Conservation (phyloP, 1,140 invertebrate species). For the Monochamus saltuarius region DNA sequence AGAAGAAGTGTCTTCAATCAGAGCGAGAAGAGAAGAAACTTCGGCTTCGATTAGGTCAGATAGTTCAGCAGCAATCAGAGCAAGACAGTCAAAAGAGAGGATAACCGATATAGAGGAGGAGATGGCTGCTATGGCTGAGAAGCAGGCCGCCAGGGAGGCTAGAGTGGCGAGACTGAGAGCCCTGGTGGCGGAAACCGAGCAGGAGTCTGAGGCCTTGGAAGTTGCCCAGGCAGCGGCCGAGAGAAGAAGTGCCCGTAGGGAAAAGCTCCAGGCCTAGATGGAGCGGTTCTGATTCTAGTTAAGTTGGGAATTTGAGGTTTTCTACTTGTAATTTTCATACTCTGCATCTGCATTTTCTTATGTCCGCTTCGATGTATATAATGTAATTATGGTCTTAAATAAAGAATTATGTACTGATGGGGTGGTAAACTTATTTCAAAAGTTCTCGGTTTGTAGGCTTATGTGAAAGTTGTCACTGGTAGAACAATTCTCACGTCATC, state of each 20-base stretch:
- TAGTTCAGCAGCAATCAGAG: conserved; percentile 40
- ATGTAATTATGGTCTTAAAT: background rate
- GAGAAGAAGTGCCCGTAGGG: conserved; percentile 11
- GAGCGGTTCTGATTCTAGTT: background rate
- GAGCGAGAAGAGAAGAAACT: background rate
- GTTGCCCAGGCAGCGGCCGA: conserved; percentile 10
- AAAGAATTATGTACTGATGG: no score
- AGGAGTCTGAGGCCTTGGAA: conserved; percentile 33
- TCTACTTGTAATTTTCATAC: conserved; percentile 4
- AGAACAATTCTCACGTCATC: no score
- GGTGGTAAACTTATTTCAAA: no score
- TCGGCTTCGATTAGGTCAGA: background rate
- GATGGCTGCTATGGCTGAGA: conserved; percentile 59
- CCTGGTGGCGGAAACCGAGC: conserved; percentile 57
- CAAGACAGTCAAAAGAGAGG: conserved; percentile 54
- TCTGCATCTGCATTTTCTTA: background rate
- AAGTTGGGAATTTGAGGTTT: background rate
- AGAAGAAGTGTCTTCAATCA: conserved; percentile 1
- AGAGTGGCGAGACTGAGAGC: conserved; percentile 59
- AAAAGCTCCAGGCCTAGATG: background rate
- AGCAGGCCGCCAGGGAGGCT: conserved; percentile 59
- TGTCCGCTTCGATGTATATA: conserved; percentile 3
- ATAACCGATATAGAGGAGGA: conserved; percentile 63
- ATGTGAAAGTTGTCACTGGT: no score
- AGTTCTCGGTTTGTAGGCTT: no score